phyloP scores from a whole-genome alignment of 2,113 vertebrate genomes.

The Nettapus auritus region DNA sequence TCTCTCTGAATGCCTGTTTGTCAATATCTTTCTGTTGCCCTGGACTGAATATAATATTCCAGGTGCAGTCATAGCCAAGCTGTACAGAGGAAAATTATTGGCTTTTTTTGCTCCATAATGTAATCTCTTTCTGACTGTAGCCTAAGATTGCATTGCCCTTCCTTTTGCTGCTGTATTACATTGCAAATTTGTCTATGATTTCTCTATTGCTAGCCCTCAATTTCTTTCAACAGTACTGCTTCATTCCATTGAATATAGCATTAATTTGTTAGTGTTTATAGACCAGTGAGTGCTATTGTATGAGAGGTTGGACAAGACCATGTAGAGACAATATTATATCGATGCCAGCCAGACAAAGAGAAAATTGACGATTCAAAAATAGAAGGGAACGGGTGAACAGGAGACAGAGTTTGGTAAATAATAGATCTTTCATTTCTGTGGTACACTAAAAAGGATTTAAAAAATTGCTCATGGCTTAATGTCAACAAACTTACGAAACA shows the following conservation, averaged over 20 bases:
- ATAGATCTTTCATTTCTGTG: neutral
- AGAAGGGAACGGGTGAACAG: neutral
- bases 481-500: neutral
- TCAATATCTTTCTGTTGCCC: neutral
- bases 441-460: neutral
- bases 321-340: neutral
- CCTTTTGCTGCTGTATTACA: neutral
- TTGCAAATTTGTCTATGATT: conserved; percentile 14
- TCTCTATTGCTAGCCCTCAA: neutral
- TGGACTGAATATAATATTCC: neutral
- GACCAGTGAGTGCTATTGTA: neutral
- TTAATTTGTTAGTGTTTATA: conserved; percentile 53
- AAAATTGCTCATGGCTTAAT: neutral
- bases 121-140: neutral
- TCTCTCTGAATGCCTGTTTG: neutral
- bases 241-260: neutral
- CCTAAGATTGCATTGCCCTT: conserved; percentile 1
- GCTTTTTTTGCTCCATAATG: neutral
- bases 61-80: conserved; percentile 13
- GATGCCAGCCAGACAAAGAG: neutral
- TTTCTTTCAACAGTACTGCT: neutral
- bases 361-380: conserved; percentile 8
- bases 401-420: neutral
- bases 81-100: conserved; percentile 14
- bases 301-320: neutral